Base-by-base conservation (phyloP, 2,797 vertebrate genomes). In the Urophycis tenuis region DNA sequence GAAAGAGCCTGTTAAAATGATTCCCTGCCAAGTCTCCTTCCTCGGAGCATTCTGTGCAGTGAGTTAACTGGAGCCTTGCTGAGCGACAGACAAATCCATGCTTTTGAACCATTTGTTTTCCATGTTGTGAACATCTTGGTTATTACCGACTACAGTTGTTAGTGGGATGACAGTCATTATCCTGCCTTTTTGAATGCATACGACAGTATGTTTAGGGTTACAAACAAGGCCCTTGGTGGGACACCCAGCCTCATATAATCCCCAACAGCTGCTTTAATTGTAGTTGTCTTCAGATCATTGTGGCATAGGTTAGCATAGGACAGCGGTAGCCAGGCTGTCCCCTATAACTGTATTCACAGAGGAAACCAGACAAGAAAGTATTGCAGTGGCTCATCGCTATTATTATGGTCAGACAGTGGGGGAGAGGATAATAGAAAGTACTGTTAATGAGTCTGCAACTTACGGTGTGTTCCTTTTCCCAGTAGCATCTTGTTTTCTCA, bases 331-430 rank as follows among this genome's bases (percentile, higher is more conserved):
- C 81, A 81, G 81, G 81, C 83, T 82, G 77, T 78, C 85, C 75
- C 73, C 79, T 78, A n/a, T 86, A 84, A 80, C 83, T 36, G 11
- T 70, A 36, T 75, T 64, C 45, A 19, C 75, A 77, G 82, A 85
- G 79, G 80, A 87, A 90, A 86, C 88, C 89, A 87, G 90, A 90
- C 87, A 84, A 81, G 76, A 75, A 77, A 79, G 81, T 78, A 80
- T 79, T 78, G 72, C 70, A 33, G 81, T 82, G 78, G 82, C 82
- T 85, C 77, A 87, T 85, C 69, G 78, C 80, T 73, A 75, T 83
- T 81, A 85, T 86, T 85, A 85, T 78, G 74, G 88, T 86, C 74
- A 83, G 81, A 82, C 67, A 36, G 74, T 79, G 67, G 77, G 75
- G 78, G 75, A 32, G 34, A 67, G 85, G 77, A 75, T 79, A 83